phyloP scores from a whole-genome alignment of 2,797 vertebrate genomes.

The Dryobates pubescens region DNA sequence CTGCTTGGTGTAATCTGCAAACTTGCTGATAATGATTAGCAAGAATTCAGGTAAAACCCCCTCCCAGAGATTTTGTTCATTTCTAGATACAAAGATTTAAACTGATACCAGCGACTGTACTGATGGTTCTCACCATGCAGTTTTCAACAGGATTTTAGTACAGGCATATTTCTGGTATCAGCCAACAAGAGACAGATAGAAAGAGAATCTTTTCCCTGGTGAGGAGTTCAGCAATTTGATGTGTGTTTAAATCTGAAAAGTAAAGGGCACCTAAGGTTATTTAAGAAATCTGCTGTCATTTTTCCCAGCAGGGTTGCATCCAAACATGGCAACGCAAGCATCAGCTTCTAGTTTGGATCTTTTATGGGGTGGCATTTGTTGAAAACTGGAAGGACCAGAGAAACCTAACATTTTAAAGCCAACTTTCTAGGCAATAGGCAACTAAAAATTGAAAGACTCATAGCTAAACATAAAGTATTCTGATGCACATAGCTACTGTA shows the following conservation, averaged over 20 bases:
- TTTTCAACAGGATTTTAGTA: background rate
- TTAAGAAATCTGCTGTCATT: slow-evolving; percentile 8
- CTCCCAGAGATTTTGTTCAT: background rate
- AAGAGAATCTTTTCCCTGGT: background rate
- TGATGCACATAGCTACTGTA: background rate
- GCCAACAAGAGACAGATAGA: background rate
- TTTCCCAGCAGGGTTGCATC: background rate
- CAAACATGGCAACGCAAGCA: background rate
- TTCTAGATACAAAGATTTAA: background rate
- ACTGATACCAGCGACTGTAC: background rate
- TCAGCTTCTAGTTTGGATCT: background rate
- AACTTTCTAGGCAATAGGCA: background rate
- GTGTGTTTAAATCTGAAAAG: slow-evolving; percentile 25
- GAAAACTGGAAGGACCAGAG: background rate
- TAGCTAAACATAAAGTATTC: background rate
- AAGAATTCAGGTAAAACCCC: background rate
- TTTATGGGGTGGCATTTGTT: slow-evolving; percentile 5
- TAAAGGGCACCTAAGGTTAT: slow-evolving; percentile 21
- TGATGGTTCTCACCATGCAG: background rate
- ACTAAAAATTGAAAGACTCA: background rate
- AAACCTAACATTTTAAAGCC: background rate
- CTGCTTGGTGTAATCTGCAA: too few species aligned
- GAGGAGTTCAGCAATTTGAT: background rate
- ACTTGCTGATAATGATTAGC: background rate
- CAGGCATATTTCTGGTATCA: background rate